Conservation (phyloP, 2,888 invertebrate species). For the Mesorhabditis sp. region DNA sequence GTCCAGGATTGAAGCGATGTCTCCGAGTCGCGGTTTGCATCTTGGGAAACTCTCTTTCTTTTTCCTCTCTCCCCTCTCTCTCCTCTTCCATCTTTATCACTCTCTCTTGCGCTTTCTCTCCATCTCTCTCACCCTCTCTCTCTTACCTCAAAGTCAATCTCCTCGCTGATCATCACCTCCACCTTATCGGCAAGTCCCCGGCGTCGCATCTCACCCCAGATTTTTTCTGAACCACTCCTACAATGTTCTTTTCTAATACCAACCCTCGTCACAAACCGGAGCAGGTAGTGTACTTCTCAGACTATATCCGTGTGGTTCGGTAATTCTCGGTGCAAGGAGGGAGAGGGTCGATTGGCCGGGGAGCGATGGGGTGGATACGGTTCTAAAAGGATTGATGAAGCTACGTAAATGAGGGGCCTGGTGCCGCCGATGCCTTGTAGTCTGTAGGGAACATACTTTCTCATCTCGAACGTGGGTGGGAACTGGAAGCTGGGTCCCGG, state of each 20-base stretch:
- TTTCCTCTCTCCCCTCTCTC: background rate
- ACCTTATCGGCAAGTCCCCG: background rate
- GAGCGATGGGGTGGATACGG: background rate
- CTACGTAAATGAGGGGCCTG: no score
- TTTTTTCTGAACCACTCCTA: background rate
- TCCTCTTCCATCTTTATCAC: background rate
- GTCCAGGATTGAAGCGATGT: background rate
- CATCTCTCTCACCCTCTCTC: background rate
- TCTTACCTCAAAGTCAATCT: background rate
- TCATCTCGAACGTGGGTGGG: background rate
- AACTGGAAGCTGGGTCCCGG: background rate
- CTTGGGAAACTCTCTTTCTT: background rate
- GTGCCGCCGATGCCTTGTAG: no score
- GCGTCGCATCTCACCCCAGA: background rate
- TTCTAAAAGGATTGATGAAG: background rate
- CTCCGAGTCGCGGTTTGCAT: background rate
- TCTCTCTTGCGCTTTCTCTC: background rate
- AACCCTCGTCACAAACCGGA: background rate
- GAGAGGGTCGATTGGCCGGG: constrained; percentile 3
- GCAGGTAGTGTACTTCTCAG: background rate
- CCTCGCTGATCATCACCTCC: background rate
- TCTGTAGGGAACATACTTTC: no score
- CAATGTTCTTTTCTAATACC: background rate
- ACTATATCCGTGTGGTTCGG: background rate
- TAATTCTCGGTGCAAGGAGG: background rate